Evolutionary conservation across 35 echinoderm and acorn worm species (phyloP).

Genomic region (Diadema setosum): DNA sequence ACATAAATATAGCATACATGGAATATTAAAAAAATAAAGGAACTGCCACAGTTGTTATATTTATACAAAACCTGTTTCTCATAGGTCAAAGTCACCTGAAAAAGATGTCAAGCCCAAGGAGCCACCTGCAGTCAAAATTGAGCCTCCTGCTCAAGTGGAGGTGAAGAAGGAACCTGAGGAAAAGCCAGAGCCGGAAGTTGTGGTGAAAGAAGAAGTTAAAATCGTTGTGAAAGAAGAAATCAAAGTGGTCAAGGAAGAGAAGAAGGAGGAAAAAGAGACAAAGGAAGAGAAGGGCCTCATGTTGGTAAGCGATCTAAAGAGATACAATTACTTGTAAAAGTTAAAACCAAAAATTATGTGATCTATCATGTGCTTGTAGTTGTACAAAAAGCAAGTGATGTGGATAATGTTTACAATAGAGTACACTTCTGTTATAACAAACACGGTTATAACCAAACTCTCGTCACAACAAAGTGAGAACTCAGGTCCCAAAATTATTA

Average conservation of each 20-base stretch:
- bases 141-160: neutral
- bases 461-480: too few relatives aligned
- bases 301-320: conserved; percentile 51
- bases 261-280: conserved; percentile 30
- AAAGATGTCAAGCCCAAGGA: neutral
- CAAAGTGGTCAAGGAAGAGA: conserved; percentile 17
- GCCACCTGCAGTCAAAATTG: neutral
- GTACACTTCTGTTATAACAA: too few relatives aligned
- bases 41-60: too few relatives aligned
- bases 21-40: too few relatives aligned
- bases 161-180: neutral
- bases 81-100: neutral
- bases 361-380: too few relatives aligned
- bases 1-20: neutral
- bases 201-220: neutral
- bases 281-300: conserved; percentile 49
- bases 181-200: neutral
- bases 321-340: too few relatives aligned
- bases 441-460: too few relatives aligned
- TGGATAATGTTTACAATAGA: too few relatives aligned
- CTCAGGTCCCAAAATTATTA: too few relatives aligned
- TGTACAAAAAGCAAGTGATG: too few relatives aligned
- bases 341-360: too few relatives aligned
- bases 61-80: neutral
- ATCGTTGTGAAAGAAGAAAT: neutral